phyloP scores from a whole-genome alignment of 2,888 invertebrate genomes.

The Pyrgus malvae region DNA sequence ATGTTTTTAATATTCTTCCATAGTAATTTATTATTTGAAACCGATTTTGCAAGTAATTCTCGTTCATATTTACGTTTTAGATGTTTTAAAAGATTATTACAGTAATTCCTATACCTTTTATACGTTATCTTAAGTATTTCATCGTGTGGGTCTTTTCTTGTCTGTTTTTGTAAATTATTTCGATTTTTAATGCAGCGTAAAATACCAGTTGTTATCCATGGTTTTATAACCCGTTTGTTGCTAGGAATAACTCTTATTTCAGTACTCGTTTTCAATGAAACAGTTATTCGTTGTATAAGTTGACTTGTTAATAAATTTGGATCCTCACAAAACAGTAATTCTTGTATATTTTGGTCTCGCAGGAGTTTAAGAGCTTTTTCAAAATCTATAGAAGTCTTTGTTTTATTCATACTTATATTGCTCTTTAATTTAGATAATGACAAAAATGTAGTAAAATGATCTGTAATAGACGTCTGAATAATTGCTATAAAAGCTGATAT shows the following conservation, averaged over 20 bases:
- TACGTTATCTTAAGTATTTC: not conserved
- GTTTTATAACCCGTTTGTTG: not conserved
- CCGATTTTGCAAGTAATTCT: not conserved
- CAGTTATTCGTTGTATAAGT: not conserved
- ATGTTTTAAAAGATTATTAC: not conserved
- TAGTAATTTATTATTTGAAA: too few species aligned
- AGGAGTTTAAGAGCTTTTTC: not conserved
- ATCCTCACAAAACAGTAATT: not conserved
- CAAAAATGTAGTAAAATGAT: not conserved
- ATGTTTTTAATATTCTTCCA: not conserved
- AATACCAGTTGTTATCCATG: not conserved
- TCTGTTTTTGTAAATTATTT: not conserved
- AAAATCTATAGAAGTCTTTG: not conserved
- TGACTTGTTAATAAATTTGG: not conserved
- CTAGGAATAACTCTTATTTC: not conserved
- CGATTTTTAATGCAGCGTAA: constrained; percentile 1
- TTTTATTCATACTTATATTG: not conserved
- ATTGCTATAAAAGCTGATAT: not conserved
- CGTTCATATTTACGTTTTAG: not conserved
- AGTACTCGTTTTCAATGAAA: too few species aligned
- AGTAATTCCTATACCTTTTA: not conserved
- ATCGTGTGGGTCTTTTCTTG: not conserved
- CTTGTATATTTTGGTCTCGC: not conserved
- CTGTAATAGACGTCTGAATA: not conserved
- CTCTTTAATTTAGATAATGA: not conserved